Evolutionary conservation across 1,140 invertebrate genomes (phyloP).

Genomic region (Pseudoatta argentina): DNA sequence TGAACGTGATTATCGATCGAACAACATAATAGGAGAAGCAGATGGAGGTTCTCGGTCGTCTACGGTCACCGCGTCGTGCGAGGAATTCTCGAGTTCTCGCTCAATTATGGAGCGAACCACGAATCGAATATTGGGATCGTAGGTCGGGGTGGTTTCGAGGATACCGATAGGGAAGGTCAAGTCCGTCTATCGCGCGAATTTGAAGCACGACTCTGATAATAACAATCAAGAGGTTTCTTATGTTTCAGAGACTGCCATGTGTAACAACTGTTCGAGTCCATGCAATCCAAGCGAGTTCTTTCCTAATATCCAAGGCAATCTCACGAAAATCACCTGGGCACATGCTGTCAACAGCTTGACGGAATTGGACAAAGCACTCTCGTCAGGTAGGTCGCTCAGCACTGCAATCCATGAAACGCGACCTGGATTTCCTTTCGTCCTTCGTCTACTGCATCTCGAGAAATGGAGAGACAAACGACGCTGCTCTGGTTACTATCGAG

Average conservation of each 20-base stretch:
- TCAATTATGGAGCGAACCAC: constrained; percentile 69
- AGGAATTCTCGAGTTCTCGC: constrained; percentile 65
- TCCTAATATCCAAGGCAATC: constrained; percentile 86
- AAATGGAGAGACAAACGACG: not conserved
- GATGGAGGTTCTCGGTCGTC: constrained; percentile 54
- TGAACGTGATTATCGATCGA: constrained; percentile 71
- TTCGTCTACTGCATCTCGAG: constrained; percentile 22
- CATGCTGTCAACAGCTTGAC: constrained; percentile 92
- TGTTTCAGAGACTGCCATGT: constrained; percentile 76
- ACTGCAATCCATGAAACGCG: not conserved
- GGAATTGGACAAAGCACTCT: constrained; percentile 88
- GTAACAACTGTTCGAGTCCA: not conserved
- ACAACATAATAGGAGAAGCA: constrained; percentile 56
- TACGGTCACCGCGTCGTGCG: constrained; percentile 30
- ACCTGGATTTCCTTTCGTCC: not conserved
- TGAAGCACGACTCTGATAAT: not conserved
- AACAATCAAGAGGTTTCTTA: not conserved
- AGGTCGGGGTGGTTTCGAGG: constrained; percentile 61
- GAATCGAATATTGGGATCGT: constrained; percentile 70
- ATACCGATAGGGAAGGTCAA: constrained; percentile 70
- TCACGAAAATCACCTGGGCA: constrained; percentile 93
- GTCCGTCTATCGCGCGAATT: not conserved
- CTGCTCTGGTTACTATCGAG: not conserved
- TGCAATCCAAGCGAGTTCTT: constrained; percentile 80
- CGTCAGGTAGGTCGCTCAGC: constrained; percentile 81